Evolutionary conservation across 1,140 invertebrate genomes (phyloP).

Genomic region (Aphidius gifuensis): DNA sequence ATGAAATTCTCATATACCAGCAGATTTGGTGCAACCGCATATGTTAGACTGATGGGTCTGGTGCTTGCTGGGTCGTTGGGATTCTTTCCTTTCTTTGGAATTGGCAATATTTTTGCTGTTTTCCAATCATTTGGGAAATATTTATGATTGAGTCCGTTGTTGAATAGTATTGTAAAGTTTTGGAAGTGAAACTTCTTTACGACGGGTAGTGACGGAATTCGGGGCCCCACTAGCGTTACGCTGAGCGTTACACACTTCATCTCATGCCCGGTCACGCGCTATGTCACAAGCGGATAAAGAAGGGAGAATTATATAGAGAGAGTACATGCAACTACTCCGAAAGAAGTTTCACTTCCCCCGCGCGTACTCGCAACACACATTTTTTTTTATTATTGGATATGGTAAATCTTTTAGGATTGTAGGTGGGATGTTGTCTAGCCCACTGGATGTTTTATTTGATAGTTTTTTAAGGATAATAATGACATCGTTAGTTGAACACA

Average conservation of each 20-base stretch:
- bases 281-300: too few species aligned
- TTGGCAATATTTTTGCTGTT: slow-evolving; percentile 15
- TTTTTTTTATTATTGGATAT: slow-evolving; percentile 8
- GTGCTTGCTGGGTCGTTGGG: slow-evolving; percentile 9
- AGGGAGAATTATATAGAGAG: too few species aligned
- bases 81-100: slow-evolving; percentile 12
- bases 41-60: slow-evolving; percentile 19
- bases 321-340: too few species aligned
- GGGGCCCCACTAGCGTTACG: too few species aligned
- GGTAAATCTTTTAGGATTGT: slow-evolving; percentile 18
- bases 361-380: too few species aligned
- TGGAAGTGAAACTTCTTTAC: too few species aligned
- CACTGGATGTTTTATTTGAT: slow-evolving; percentile 20
- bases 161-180: slow-evolving; percentile 16
- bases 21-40: too few species aligned
- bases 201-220: too few species aligned
- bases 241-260: too few species aligned
- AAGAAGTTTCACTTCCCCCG: too few species aligned
- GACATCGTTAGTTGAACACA: neutral
- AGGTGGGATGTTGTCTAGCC: slow-evolving; percentile 8
- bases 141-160: slow-evolving; percentile 19
- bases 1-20: too few species aligned
- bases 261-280: too few species aligned
- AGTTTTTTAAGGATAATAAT: neutral
- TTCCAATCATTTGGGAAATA: slow-evolving; percentile 23